These are phyloP conservation scores for Parochlus steinenii DNA, from an alignment of 2,888 invertebrate species.

Conservation along the genomic window DNA sequence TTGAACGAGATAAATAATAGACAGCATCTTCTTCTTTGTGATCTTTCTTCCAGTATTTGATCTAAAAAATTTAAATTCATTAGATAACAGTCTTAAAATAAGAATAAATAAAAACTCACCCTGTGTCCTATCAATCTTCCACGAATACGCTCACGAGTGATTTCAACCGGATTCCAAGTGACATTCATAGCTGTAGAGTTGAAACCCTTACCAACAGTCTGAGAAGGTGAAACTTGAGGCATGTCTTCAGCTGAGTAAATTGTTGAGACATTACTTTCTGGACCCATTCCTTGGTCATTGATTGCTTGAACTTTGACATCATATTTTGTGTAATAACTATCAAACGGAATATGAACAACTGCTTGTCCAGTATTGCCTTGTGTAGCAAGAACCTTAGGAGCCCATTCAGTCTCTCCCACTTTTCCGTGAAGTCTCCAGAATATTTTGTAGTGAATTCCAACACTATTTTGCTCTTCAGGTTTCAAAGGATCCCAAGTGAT, in stretches of 20 bases:
- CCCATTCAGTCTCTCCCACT: constrained; percentile 57
- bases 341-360: constrained; percentile 55
- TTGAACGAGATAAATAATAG: constrained; percentile 71
- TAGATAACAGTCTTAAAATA: constrained; percentile 10
- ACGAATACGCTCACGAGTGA: constrained; percentile 65
- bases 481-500: constrained; percentile 75
- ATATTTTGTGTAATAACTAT: constrained; percentile 67
- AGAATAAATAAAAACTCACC: constrained; percentile 28
- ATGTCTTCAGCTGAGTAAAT: constrained; percentile 83
- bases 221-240: constrained; percentile 79
- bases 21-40: constrained; percentile 61
- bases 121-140: constrained; percentile 87
- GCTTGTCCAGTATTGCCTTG: constrained; percentile 63
- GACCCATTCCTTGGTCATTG: constrained; percentile 68
- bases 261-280: constrained; percentile 54
- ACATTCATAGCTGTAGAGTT: constrained; percentile 90
- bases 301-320: constrained; percentile 73
- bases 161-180: constrained; percentile 75
- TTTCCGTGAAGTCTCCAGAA: constrained; percentile 63
- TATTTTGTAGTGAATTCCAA: constrained; percentile 76
- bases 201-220: constrained; percentile 57
- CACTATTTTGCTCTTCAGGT: constrained; percentile 69
- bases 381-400: constrained; percentile 40
- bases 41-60: constrained; percentile 79
- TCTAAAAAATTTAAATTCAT: constrained; percentile 27